Base-by-base conservation (phyloP, 2,113 vertebrate species). In the Anolis carolinensis region DNA sequence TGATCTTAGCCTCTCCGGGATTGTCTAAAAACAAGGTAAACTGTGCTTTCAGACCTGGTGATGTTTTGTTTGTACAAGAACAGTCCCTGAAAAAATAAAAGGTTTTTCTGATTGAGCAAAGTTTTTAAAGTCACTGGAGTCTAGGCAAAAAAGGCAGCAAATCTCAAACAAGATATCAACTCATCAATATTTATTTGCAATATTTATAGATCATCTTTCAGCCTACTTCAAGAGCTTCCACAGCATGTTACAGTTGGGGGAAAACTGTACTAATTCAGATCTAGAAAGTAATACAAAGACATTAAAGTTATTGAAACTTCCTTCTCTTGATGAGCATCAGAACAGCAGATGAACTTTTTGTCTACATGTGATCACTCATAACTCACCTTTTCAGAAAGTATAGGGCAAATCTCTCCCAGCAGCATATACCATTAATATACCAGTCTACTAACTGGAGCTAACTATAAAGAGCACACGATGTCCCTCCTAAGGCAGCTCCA, bases 1-100 rank as follows among this genome's bases (percentile, higher is more conserved):
- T 0, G 73, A 0, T 1, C 73, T 44, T 48, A 71, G 21, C 34
- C 70, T 39, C 0, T 5, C 11, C 0, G 5, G 4, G 39, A 21
- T 91, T 67, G 3, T 27, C 65, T 68, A 55, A 20, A 3, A 14
- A 9, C 7, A 67, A 5, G n/a, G 0, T 4, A 32, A 7, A 67
- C 67, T 4, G 48, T 39, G 0, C 50, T 23, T n/a, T 5, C 3
- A 72, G 50, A 77, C 11, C 55, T 59, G 55, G 55, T 59, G 14
- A 59, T 4, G 2, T 3, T 59, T 2, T 59, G 1, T 0, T 5
- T 81, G 44, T 39, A 62, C 59, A 63, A 20, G 70, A 20, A 6
- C 23, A 71, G n/a, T n/a, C 10, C 10, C 52, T n/a, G 16, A 21
- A 14, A 71, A 48, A 63, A 14, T 52, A 32, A 85, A 71, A 68